Base-by-base conservation (phyloP, 2,888 invertebrate genomes). In the Nysson spinosus region DNA sequence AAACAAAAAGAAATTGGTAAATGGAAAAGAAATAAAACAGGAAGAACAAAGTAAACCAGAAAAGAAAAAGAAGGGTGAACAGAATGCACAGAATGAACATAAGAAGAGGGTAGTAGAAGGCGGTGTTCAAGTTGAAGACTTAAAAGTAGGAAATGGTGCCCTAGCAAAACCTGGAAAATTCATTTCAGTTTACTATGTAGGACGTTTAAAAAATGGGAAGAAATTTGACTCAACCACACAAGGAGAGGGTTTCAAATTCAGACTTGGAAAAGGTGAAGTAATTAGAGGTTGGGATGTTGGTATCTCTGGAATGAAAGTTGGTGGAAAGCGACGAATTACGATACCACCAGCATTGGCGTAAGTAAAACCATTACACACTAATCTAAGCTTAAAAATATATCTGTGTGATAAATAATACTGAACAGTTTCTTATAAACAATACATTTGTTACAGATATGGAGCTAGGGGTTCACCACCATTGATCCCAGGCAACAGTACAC, bases 201-300 rank as follows among this genome's bases (percentile, higher is more conserved):
- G 97, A 11, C 91, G 93, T 32, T 88, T 98, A 51, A 93, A 94
- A 83, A 96, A 93, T 87, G 95, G 95, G 85, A 96, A 96, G 88
- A 90, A 94, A 84, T 97, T 98, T 81, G 98, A 98, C 87, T 91
- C 92, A 69, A 89, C 91, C 42, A 88, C 87, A 22, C 90, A 92
- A 72, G 96, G 96, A 0, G 91, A 93, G 14, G 96, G 96, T 0
- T 96, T 96, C 87, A 93, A 93, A 87, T 97, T 97, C 88, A 90
- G 92, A 17, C 88, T 97, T 9, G 97, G 97, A 0, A 91, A 90
- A 42, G 93, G 93, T 67, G 96, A 96, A 86, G 96, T 97, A 0
- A 96, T 97, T 82, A 92, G 93, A 76, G 97, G 95, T 9, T 97
- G 96, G 97, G 97, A 97, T 82, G 88, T 93, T 28, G 97, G 96